A percentile compares a stretch with the other conserved stretches of the same genome.
Conservation (phyloP, 1,140 invertebrate species). For the Hypsibius dujardini region DNA sequence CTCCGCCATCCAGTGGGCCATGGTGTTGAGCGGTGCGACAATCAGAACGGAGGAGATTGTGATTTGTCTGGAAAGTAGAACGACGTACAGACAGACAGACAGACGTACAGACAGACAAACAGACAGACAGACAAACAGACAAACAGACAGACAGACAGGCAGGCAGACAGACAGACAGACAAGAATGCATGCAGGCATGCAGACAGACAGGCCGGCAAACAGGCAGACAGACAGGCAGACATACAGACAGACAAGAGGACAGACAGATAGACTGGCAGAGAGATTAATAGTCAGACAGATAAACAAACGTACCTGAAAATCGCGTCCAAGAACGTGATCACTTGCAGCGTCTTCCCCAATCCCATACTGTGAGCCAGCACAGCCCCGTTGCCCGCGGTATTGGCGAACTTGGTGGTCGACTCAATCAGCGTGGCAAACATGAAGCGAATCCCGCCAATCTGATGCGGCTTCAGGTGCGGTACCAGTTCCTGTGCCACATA, state of each 20-base stretch:
- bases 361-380: slow-evolving; percentile 98
- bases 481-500: slow-evolving; percentile 82
- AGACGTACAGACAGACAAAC: too few relatives aligned
- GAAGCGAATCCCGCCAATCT: slow-evolving; percentile 87
- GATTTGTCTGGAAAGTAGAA: slow-evolving; percentile 34
- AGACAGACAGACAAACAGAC: too few relatives aligned
- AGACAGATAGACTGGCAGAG: too few relatives aligned
- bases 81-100: too few relatives aligned
- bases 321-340: slow-evolving; percentile 85
- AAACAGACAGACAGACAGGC: too few relatives aligned
- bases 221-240: too few relatives aligned
- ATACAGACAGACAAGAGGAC: too few relatives aligned
- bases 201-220: too few relatives aligned
- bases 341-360: slow-evolving; percentile 84
- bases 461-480: slow-evolving; percentile 81
- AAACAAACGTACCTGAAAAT: slow-evolving; percentile 54
- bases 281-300: too few relatives aligned
- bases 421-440: slow-evolving; percentile 91
- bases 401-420: slow-evolving; percentile 64
- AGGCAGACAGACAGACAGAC: too few relatives aligned
- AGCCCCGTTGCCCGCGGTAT: slow-evolving; percentile 82
- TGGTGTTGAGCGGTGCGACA: slow-evolving; percentile 95
- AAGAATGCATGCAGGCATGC: too few relatives aligned
- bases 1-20: slow-evolving; percentile 94
- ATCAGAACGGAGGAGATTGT: slow-evolving; percentile 71